Percentiles rank a stretch among this genome's conserved stretches.
Evolutionary conservation across 2,888 invertebrate genomes (phyloP).

Genomic region (Oasisia sp.): DNA sequence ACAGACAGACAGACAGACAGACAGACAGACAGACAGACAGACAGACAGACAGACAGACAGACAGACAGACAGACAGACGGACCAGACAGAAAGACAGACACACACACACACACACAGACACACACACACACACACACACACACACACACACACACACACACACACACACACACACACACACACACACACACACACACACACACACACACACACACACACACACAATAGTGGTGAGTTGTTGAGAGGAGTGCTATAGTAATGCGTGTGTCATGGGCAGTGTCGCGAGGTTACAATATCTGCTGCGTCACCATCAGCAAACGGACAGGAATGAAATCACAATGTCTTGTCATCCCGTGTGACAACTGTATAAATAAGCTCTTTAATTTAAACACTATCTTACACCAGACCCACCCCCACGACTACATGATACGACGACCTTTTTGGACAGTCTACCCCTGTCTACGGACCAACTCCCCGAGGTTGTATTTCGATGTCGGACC

Average conservation of each 20-base stretch:
- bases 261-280: no score
- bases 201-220: background rate
- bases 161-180: background rate
- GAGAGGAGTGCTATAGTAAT: no score
- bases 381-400: no score
- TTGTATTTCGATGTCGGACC: background rate
- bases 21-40: background rate
- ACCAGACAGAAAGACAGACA: background rate
- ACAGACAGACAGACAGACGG: background rate
- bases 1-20: background rate
- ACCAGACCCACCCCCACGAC: no score
- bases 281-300: no score
- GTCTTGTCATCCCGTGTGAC: no score
- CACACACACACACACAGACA: background rate
- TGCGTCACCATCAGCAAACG: no score
- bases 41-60: slow-evolving; percentile 21
- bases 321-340: no score
- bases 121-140: background rate
- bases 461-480: background rate
- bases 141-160: background rate
- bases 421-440: no score
- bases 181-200: background rate
- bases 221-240: no score
- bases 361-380: no score
- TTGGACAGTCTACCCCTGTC: no score